Evolutionary conservation across 1,140 invertebrate genomes (phyloP), one percentile per base, ranked within the genome.

Genomic region (Magallana angulata): DNA sequence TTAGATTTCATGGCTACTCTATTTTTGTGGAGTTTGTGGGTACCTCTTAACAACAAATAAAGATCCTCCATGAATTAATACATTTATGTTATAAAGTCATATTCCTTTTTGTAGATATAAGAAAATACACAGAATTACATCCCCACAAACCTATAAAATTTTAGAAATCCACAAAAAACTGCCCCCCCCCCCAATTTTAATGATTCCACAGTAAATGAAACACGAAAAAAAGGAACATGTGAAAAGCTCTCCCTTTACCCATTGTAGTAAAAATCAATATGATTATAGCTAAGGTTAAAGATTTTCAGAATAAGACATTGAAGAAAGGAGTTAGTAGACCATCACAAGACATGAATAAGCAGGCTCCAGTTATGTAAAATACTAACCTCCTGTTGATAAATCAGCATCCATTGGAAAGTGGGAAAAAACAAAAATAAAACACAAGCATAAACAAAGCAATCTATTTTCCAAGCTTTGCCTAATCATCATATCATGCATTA

Each of bases 341-440:
- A 76, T 30, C 11, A 76, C 68, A 76, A 30, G 1, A 76, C 68
- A 76, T 76, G 24, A 76, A 76, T 76, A 76, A 36, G 68, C 68
- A 18, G 36, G 68, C 68, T 76, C 68, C 68, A 30, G 68, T 76
- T 76, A 76, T 9, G 24, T 88, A 59, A 88, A 84, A 82, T 89
- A 89, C 88, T 89, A 82, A 89, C 88, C 88, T 89, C 88, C 88
- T 89, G 83, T 57, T 85, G 71, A 86, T 86, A 62, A 86, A 62
- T 60, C 57, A 84, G 60, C 59, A 60, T 60, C 30, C 60, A 48
- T 30, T 62, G n/a, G 18, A 36, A 8, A 60, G n/a, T 11, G 58
- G 58, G 36, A 30, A 62, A 84, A 60, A 36, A 18, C 18, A 81
- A 84, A 58, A 84, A 60, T 11, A 62, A 84, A 84, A 60, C 48